These are phyloP conservation scores for Suncus etruscus DNA, from an alignment of 2,113 vertebrate genomes.

Conservation along the genomic window DNA sequence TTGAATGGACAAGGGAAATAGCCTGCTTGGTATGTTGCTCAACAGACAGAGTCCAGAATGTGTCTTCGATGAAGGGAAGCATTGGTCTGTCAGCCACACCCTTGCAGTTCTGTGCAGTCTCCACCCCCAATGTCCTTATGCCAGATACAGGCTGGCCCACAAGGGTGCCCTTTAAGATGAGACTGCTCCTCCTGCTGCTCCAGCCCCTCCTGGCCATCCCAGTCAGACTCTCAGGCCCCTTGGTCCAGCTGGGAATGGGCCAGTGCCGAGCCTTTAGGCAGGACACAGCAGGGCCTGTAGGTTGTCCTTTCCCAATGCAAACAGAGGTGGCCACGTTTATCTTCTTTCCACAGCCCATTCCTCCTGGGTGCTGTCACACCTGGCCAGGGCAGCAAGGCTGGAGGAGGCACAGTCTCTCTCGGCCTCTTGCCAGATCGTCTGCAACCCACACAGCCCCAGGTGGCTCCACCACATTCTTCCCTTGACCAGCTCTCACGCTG, in stretches of 20 bases:
- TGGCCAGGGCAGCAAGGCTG: slow-evolving; percentile 4
- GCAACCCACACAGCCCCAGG: slow-evolving; percentile 3
- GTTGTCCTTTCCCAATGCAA: slow-evolving; percentile 10
- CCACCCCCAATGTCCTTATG: not conserved
- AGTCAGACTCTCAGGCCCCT: not conserved
- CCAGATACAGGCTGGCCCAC: not conserved
- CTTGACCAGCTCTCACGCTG: not conserved
- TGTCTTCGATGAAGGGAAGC: no score
- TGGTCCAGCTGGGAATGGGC: not conserved
- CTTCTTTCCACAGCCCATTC: slow-evolving; percentile 48
- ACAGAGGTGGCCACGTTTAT: not conserved
- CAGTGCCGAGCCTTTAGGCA: not conserved
- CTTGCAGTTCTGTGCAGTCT: not conserved
- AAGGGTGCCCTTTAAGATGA: not conserved
- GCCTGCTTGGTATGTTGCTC: rapidly evolving
- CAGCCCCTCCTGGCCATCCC: not conserved
- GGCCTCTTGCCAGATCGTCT: slow-evolving; percentile 31
- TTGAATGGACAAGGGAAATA: not conserved
- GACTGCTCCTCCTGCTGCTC: not conserved
- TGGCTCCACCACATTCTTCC: not conserved
- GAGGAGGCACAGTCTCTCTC: slow-evolving; percentile 69
- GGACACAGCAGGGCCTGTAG: not conserved
- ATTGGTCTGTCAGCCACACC: not conserved
- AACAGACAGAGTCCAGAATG: not conserved
- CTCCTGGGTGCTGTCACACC: slow-evolving; percentile 24